Conservation (phyloP, 2,888 invertebrate species). For the Petrophora chlorosata region DNA sequence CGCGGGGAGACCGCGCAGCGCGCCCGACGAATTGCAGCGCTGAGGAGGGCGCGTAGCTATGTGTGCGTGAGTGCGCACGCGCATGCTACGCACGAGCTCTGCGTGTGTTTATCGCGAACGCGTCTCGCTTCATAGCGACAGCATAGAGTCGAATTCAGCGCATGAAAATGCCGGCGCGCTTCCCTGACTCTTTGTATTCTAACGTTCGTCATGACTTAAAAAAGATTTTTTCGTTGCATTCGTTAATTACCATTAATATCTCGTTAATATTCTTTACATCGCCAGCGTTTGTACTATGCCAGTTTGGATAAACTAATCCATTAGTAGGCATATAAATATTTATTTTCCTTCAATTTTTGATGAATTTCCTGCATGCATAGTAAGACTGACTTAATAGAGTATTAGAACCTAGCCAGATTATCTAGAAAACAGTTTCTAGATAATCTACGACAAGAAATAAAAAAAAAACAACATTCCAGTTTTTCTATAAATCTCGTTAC, state of each 20-base stretch:
- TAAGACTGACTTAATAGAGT: too few relatives aligned
- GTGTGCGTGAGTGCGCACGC: conserved; percentile 77
- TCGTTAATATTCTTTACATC: conserved; percentile 11
- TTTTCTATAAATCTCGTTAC: too few relatives aligned
- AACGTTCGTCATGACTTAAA: conserved; percentile 65
- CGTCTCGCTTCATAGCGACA: conserved; percentile 56
- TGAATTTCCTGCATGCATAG: too few relatives aligned
- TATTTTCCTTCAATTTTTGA: too few relatives aligned
- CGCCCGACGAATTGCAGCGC: conserved; percentile 81
- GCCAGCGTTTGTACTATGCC: background rate
- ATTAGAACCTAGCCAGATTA: too few relatives aligned
- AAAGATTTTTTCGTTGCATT: conserved; percentile 39
- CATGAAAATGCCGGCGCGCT: conserved; percentile 75
- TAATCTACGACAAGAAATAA: too few relatives aligned
- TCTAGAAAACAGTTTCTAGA: too few relatives aligned
- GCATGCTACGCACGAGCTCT: conserved; percentile 42
- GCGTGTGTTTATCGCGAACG: conserved; percentile 53
- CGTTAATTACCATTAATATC: conserved; percentile 16
- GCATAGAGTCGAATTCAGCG: conserved; percentile 73
- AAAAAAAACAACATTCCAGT: too few relatives aligned
- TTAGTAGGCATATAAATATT: background rate
- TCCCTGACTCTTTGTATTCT: conserved; percentile 70
- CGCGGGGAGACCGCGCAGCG: conserved; percentile 48
- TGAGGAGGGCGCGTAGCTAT: conserved; percentile 67
- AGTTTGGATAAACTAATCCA: background rate